Evolutionary conservation across 2,113 vertebrate species (phyloP).

Genomic region (Capreolus pygargus): DNA sequence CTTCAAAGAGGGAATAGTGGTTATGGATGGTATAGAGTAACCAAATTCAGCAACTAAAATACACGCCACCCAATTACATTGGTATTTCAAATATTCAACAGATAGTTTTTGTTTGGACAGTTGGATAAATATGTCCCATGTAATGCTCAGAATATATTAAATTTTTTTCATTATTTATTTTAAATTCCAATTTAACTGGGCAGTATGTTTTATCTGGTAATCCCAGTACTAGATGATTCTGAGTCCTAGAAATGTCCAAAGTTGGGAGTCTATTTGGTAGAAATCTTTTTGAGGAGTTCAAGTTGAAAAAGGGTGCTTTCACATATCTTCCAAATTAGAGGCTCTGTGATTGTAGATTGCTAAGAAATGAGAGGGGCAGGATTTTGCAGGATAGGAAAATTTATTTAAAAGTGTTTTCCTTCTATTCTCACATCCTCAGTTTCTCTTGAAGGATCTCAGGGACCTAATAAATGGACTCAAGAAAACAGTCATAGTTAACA

Average conservation of each 20-base stretch:
- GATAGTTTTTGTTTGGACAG: neutral
- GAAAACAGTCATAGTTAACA: neutral
- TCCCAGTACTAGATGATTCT: neutral
- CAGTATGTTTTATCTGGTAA: neutral
- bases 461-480: neutral
- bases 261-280: neutral
- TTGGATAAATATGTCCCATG: neutral
- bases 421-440: neutral
- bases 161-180: neutral
- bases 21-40: neutral
- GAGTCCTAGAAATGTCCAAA: neutral
- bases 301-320: neutral
- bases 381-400: neutral
- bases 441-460: neutral
- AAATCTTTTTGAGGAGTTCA: neutral
- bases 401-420: neutral
- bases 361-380: neutral
- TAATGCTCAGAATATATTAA: neutral
- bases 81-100: neutral
- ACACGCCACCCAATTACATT: neutral
- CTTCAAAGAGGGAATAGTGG: neutral
- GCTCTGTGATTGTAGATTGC: accelerated
- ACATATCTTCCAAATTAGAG: neutral
- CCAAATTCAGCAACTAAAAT: neutral
- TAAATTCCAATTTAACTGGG: neutral